Base-by-base conservation (phyloP, 2,888 invertebrate species). In the Rhyacophila evoluta region DNA sequence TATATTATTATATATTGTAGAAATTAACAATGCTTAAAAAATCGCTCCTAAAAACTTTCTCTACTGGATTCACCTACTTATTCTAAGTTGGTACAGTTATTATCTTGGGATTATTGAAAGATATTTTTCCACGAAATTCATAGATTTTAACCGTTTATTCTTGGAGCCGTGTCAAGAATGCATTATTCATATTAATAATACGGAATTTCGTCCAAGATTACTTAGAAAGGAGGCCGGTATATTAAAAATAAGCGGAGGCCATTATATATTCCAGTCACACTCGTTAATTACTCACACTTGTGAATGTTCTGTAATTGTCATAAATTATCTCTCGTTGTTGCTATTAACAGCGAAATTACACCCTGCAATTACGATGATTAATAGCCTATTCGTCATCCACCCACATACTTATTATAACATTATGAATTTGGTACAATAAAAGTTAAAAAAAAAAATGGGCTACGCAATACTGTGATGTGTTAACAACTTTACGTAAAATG, bases 341-440 rank as follows among this genome's bases (percentile, higher is more conserved):
- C 71, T 74, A 79, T 79, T 79, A 73, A 79, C 41, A 77, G 77
- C 29, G 79, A 79, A 79, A 79, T 79, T 55, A 74, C 79, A 79
- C 76, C 77, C 79, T 55, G 38, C 67, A 79, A 79, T 79, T 79
- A 79, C 41, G 67, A 69, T 79, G 79, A 79, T 79, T 72, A 73
- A 79, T 75, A 76, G 79, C 36, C 37, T 77, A 71, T 37, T 39
- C 79, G 72, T 33, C 67, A 55, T 55, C 11, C 15, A 38, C 6
- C 68, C 67, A 39, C 67, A 67, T 41, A 75, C 74, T 79, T 72
- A 67, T 75, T 79, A 75, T 37, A 29, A 36, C 74, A 19, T 19
- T 33, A 74, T 68, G 38, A 55, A 27, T 74, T 41, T 19, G 36
- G 12, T 67, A 74, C 74, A 74, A 74, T 74, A 68, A 74, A 25